Conservation (phyloP, 2,888 invertebrate genomes). For the Tipula vernalis region DNA sequence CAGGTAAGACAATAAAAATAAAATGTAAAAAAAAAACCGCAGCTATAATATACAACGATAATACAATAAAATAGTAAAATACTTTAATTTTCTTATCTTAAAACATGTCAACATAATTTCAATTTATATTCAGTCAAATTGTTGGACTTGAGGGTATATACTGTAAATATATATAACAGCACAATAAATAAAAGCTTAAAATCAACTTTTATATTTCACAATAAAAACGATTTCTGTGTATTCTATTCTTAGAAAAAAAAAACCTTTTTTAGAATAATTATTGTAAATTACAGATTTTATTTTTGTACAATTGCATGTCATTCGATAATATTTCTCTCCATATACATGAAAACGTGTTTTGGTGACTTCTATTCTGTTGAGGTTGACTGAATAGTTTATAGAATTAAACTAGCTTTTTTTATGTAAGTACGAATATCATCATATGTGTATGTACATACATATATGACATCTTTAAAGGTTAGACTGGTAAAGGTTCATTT, state of each 20-base stretch:
- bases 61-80: neutral
- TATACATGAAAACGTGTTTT: neutral
- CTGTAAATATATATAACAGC: neutral
- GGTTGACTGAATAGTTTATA: too few relatives aligned
- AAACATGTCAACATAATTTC: neutral
- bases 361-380: neutral
- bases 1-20: slow-evolving; percentile 50
- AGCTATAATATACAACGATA: neutral
- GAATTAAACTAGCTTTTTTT: neutral
- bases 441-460: too few relatives aligned
- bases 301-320: neutral
- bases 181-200: neutral
- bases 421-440: too few relatives aligned
- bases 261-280: neutral
- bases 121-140: neutral
- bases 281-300: neutral
- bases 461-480: too few relatives aligned
- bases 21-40: neutral
- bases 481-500: too few relatives aligned
- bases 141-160: neutral
- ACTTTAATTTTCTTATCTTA: neutral
- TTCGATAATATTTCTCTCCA: neutral
- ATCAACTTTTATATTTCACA: neutral
- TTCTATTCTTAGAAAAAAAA: neutral
- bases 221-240: neutral